Evolutionary conservation across 2,888 invertebrate genomes (phyloP), one percentile per base, ranked within the genome.

Genomic region (Sminthurides aquaticus): DNA sequence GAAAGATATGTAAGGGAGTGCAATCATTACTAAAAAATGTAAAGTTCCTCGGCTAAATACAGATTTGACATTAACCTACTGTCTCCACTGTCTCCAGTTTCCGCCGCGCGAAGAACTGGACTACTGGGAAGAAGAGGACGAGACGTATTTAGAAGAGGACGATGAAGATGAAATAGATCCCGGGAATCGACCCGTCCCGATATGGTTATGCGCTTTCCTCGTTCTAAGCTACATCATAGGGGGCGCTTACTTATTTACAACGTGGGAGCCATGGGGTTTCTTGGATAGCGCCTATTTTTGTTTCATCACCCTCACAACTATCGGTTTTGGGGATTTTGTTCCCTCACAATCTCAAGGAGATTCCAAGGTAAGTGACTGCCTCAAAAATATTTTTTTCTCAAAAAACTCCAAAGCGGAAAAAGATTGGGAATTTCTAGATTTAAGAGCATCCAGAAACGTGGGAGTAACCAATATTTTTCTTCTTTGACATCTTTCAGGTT

Each of bases 211-310:
- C 78, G 89, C 92, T 62, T 87, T 89, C 75, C 73, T 93, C 56
- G 92, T 93, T 26, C 86, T 93, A 26, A 88, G 91, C 66, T 94
- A 94, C 80, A 93, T 94, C 73, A 83, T 92, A 62, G 90, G 88
- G 0, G 93, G 94, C 18, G 92, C 92, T 1, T 89, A 87, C 75
- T 83, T 94, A 11, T 94, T 94, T 80, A 84, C 85, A 74, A 83
- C 84, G 57, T 92, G 91, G 90, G 93, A 94, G 79, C 80, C 83
- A 24, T 94, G 94, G 94, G 84, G 84, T 0, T 89, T 89, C 76
- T 82, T 92, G 67, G 91, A 94, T 78, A 88, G 91, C 0, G 91
- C 91, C 1, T 94, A 94, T 79, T 94, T 94, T 80, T 94, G 93
- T 79, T 94, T 94, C 80, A 91, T 94, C 75, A 93, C 93, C 0